phyloP scores from a whole-genome alignment of 2,888 invertebrate genomes.

The Quadriops clusia region DNA sequence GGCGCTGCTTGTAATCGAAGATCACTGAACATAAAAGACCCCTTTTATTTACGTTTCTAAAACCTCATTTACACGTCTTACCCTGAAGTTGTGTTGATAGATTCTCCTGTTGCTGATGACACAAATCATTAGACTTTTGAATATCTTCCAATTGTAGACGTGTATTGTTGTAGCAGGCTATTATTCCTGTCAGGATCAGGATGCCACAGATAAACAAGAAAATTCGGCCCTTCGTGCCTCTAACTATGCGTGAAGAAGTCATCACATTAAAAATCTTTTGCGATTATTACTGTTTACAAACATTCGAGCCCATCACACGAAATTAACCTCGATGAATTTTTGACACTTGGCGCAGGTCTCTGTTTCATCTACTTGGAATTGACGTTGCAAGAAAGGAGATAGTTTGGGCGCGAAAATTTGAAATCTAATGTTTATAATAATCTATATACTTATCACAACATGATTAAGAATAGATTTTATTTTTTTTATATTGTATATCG shows the following conservation, averaged over 20 bases:
- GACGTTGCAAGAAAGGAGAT: too few species aligned
- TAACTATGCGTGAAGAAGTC: conserved; percentile 43
- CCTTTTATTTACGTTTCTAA: too few species aligned
- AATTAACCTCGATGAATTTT: conserved; percentile 14
- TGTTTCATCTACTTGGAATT: too few species aligned
- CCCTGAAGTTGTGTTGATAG: conserved; percentile 47
- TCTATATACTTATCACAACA: too few species aligned
- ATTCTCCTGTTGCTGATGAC: conserved; percentile 47
- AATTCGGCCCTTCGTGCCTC: conserved; percentile 46
- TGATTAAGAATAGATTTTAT: too few species aligned
- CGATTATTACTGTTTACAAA: conserved; percentile 15
- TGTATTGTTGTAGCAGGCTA: conserved; percentile 47
- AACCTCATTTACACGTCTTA: too few species aligned
- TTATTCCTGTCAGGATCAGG: conserved; percentile 40
- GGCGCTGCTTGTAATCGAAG: conserved; percentile 44
- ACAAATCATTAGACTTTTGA: conserved; percentile 40
- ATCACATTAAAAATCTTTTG: conserved; percentile 28
- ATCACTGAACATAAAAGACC: conserved; percentile 46
- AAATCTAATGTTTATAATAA: too few species aligned
- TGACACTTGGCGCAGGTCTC: too few species aligned
- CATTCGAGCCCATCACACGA: conserved; percentile 13
- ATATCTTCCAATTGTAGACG: conserved; percentile 45
- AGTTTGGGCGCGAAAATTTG: too few species aligned
- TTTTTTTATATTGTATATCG: too few species aligned
- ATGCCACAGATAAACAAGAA: conserved; percentile 42